These are phyloP conservation scores for Crossocerus cetratus DNA, from an alignment of 2,888 invertebrate species.

Conservation along the genomic window DNA sequence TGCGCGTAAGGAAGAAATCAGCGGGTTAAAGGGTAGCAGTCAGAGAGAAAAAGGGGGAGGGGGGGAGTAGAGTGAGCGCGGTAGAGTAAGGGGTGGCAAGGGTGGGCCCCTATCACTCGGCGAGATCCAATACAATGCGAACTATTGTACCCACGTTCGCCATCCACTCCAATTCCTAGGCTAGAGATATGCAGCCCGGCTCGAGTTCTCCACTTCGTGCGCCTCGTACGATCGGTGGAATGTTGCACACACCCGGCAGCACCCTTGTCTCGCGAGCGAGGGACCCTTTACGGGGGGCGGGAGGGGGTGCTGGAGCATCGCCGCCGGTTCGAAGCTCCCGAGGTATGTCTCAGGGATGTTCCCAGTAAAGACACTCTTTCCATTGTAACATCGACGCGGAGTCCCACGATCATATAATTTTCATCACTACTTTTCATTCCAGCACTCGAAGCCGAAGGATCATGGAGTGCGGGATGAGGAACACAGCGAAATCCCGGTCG, in stretches of 20 bases:
- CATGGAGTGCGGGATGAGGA: too few species aligned
- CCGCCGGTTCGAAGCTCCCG: too few species aligned
- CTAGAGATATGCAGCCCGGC: slow-evolving; percentile 56
- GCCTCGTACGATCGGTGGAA: slow-evolving; percentile 23
- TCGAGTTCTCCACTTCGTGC: slow-evolving; percentile 47
- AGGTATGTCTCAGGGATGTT: too few species aligned
- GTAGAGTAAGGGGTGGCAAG: slow-evolving; percentile 2
- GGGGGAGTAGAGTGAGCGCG: slow-evolving; percentile 19
- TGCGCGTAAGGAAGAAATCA: background rate
- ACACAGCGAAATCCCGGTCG: slow-evolving; percentile 1
- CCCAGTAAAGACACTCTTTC: too few species aligned
- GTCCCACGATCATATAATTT: too few species aligned
- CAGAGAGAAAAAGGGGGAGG: slow-evolving; percentile 15
- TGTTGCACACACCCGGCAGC: slow-evolving; percentile 22
- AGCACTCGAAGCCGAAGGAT: too few species aligned
- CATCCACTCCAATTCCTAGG: slow-evolving; percentile 64
- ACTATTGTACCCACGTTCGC: slow-evolving; percentile 63
- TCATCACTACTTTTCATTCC: too few species aligned
- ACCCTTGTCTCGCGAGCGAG: slow-evolving; percentile 15
- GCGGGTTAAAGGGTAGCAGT: slow-evolving; percentile 2
- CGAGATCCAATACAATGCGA: slow-evolving; percentile 63
- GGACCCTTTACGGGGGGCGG: background rate
- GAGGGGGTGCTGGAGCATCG: background rate
- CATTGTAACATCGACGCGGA: too few species aligned
- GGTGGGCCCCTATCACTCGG: slow-evolving; percentile 53